Evolutionary conservation across 2,113 vertebrate genomes (phyloP).

Genomic region (Rhinichthys klamathensis): DNA sequence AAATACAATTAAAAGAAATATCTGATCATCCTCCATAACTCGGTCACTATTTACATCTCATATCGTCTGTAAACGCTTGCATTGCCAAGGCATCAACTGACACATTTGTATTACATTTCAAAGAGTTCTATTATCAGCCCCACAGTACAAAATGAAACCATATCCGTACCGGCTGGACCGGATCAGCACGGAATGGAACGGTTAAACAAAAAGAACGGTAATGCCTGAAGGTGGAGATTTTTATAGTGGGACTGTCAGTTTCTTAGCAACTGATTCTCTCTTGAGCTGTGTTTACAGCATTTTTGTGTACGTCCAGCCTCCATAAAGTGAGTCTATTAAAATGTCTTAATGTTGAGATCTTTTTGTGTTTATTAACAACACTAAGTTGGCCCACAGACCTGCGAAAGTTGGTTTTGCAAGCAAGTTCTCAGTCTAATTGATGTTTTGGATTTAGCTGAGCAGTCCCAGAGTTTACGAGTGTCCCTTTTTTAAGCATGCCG

Average conservation of each 20-base stretch:
- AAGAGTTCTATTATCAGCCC: no score
- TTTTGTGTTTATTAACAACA: neutral
- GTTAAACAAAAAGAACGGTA: no score
- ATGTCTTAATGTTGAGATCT: neutral
- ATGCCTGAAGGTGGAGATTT: no score
- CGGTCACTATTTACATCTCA: no score
- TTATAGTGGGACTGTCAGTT: neutral
- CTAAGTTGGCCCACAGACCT: neutral
- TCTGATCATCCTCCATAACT: no score
- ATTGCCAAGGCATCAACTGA: no score
- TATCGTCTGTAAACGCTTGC: no score
- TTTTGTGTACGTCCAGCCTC: neutral
- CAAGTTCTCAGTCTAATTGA: conserved; percentile 7
- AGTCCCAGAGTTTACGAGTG: neutral
- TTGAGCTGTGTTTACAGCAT: conserved; percentile 8
- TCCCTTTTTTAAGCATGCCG: conserved; percentile 2
- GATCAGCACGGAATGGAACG: no score
- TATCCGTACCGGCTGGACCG: no score
- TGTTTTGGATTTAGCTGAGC: conserved; percentile 24
- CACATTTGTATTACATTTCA: no score
- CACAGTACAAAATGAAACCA: no score
- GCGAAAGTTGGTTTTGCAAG: conserved; percentile 21
- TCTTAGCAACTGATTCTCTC: neutral
- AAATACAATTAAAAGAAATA: no score
- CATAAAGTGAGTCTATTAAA: conserved; percentile 20